Base-by-base conservation (phyloP, 2,888 invertebrate species). In the Plagodis dolabraria region DNA sequence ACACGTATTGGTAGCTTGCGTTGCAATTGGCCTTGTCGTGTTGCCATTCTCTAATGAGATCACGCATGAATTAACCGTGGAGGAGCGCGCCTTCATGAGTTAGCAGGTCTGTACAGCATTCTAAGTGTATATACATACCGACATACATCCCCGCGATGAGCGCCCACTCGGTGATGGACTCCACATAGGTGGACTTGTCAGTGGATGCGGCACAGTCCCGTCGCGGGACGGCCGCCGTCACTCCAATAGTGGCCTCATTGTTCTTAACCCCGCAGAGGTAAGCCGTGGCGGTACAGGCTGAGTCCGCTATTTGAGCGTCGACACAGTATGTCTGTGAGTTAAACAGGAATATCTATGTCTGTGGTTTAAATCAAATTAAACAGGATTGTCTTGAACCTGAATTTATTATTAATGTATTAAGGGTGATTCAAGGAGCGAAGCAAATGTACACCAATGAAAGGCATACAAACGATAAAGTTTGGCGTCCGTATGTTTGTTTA, bases 221-320 rank as follows among this genome's bases (percentile, higher is more conserved):
- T 2, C 92, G 85, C 7, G 80, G 71, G 0, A 96, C 96, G 47
- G 91, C 87, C 0, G 93, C 95, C n/a, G 94, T 94, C 8, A 97
- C 94, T 0, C 96, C 96, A 10, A 96, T 86, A 0, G 95, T 94
- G 36, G 89, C 93, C 61, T 86, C 85, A 79, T 95, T 96, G 9
- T 91, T 93, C 82, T 96, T 96, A 5, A 94, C 93, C 0, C 96
- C 96, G 49, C 93, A 89, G 62, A 96, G 81, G 76, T 95, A 95
- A 0, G 96, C 95, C 0, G 96, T 95, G 0, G 95, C 94, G 0
- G 95, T 93, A 65, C 95, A 95, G 0, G 96, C 96, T 0, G 96
- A 96, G 79, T 96, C 96, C 0, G 96, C 92, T 0, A 95, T 94
- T 85, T 96, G 95, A 36, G 84, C 86, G 79, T 95, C 91, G 47